phyloP scores from a whole-genome alignment of 2,797 vertebrate species.

The Spinus olivaceus region DNA sequence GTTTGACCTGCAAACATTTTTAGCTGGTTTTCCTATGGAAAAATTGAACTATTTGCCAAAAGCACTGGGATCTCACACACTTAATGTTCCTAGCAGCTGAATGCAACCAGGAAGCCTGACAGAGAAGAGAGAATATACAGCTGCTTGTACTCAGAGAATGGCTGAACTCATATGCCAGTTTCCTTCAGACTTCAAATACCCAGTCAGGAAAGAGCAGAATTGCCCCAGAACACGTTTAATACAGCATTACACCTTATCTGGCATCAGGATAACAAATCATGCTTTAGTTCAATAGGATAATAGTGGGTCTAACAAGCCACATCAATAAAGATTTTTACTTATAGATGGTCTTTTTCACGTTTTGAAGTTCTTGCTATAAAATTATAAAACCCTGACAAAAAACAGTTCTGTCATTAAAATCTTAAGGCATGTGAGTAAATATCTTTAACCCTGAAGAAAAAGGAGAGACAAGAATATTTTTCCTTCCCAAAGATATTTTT shows the following conservation, averaged over 20 bases:
- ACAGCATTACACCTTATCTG: background rate
- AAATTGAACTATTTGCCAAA: background rate
- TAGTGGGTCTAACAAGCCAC: background rate
- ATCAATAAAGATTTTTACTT: background rate
- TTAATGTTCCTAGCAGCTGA: background rate
- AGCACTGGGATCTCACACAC: background rate
- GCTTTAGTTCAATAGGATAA: background rate
- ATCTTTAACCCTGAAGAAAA: background rate
- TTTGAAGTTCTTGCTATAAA: background rate
- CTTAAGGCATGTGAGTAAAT: background rate
- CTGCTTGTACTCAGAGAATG: background rate
- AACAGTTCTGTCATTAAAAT: background rate
- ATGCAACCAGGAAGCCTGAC: background rate
- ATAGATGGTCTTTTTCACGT: accelerated
- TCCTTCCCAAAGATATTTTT: background rate
- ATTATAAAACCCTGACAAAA: background rate
- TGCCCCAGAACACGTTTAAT: background rate
- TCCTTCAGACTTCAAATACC: background rate
- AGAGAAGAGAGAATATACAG: background rate
- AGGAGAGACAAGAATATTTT: background rate
- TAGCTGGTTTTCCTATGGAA: background rate
- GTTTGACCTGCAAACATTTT: background rate
- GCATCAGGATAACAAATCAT: background rate
- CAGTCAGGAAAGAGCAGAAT: background rate
- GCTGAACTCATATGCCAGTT: background rate